Base-by-base conservation (phyloP, 2,888 invertebrate species). In the Mechanitis messenoides region DNA sequence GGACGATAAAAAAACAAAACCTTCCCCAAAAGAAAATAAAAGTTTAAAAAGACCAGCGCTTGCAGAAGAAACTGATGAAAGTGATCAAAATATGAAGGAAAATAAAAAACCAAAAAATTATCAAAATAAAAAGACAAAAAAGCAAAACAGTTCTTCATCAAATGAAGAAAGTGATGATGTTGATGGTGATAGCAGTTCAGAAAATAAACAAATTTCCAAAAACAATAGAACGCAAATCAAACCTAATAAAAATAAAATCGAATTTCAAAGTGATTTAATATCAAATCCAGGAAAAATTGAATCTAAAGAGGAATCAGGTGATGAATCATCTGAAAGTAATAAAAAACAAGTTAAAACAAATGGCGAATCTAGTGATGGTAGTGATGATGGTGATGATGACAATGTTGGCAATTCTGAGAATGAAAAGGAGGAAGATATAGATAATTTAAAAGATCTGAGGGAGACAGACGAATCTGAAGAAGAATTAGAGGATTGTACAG, bases 361-460 rank as follows among this genome's bases (percentile, higher is more conserved):
- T 53, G 61, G 38, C 55, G 63, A 68, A 45, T 59, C 65, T 53
- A 72, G 75, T 64, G 63, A 65, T 67, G 81, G 81, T 42, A 77
- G 77, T 53, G 74, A 79, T 64, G 80, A 76, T 31, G 72, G 73
- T 60, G 70, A 72, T 38, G 65, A 67, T 55, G 20, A 20, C 20
- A 20, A 20, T 20, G 20, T 20, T 20, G 20, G 20, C 20, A 66
- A 61, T 60, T 61, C 54, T 38, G 66, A 66, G 46, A 60, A 68
- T 33, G 46, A 61, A 45, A 35, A n/a, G 9, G 38, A 63, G 3
- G n/a, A n/a, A 53, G 45, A 55, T 53, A 11, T 45, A 35, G 76
- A 80, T 64, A 73, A 84, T 75, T 78, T 90, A 11, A 84, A 88
- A 12, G 92, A 92, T 75, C 77, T 91, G n/a, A 90, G 84, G 67